A percentile compares a stretch with the other conserved stretches of the same genome.
Conservation (phyloP, 35 echinoderm and acorn worm species). For the Diadema setosum region DNA sequence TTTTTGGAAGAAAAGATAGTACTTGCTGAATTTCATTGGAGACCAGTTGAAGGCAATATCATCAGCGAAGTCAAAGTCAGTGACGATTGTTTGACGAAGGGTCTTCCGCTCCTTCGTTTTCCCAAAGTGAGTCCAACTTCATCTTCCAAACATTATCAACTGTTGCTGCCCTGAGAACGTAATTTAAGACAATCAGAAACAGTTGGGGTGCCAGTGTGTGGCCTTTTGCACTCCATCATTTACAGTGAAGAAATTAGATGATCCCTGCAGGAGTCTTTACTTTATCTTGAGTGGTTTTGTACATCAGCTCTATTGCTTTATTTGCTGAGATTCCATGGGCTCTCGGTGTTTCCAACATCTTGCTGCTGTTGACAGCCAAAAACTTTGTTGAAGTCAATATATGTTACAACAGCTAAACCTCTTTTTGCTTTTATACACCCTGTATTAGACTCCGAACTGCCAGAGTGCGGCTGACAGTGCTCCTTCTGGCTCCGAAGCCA, state of each 20-base stretch:
- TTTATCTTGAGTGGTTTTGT: neutral
- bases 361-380: constrained; percentile 27
- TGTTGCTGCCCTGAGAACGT: neutral
- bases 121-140: constrained; percentile 14
- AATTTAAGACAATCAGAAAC: constrained; percentile 25
- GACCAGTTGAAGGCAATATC: neutral
- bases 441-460: too few species aligned
- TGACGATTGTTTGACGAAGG: neutral
- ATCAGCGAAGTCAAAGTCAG: constrained; percentile 48
- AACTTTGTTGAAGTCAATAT: constrained; percentile 40
- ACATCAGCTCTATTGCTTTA: constrained; percentile 6
- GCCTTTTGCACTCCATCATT: constrained; percentile 23
- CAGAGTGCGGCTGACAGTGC: too few species aligned
- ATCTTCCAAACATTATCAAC: neutral
- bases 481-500: too few species aligned
- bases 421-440: too few species aligned
- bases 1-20: neutral
- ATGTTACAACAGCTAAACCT: constrained; percentile 11
- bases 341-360: constrained; percentile 39
- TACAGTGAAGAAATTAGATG: constrained; percentile 7
- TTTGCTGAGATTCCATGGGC: constrained; percentile 18
- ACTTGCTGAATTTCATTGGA: neutral
- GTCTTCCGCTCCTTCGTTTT: constrained; percentile 1
- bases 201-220: constrained; percentile 28
- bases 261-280: constrained; percentile 26